Conservation (phyloP, 2,113 vertebrate genomes). For the Thinocorus orbignyianus region DNA sequence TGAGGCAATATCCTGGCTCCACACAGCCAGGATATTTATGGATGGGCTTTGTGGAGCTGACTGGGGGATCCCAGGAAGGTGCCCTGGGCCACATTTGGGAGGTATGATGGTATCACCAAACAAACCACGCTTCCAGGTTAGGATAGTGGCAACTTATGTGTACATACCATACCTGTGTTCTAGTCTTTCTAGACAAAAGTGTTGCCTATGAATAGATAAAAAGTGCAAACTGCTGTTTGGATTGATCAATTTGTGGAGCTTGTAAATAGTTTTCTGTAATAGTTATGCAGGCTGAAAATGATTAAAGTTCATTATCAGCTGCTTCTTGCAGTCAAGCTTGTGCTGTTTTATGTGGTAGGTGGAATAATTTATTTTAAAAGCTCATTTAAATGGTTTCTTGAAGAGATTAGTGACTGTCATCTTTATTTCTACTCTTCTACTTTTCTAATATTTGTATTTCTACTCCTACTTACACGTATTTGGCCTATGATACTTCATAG, state of each 20-base stretch:
- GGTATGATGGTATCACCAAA: neutral
- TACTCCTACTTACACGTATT: neutral
- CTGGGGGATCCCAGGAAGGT: neutral
- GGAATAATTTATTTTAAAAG: conserved; percentile 22
- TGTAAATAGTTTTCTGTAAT: neutral
- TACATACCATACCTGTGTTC: too few species aligned
- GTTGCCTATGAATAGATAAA: neutral
- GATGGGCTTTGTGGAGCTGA: neutral
- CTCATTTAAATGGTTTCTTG: neutral
- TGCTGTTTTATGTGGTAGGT: conserved; percentile 4
- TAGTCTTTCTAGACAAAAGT: neutral
- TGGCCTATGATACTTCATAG: neutral
- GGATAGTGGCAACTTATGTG: fast-evolving
- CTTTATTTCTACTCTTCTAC: neutral
- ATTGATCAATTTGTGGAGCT: neutral
- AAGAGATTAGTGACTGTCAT: neutral
- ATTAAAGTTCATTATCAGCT: neutral
- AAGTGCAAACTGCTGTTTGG: neutral
- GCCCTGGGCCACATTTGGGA: neutral
- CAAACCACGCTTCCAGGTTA: fast-evolving
- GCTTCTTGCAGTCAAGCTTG: neutral
- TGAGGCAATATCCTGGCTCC: neutral
- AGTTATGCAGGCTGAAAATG: neutral
- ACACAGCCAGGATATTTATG: fast-evolving
- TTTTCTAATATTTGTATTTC: neutral